These are phyloP conservation scores for Neoascia interrupta DNA, from an alignment of 2,888 invertebrate species.

Conservation along the genomic window DNA sequence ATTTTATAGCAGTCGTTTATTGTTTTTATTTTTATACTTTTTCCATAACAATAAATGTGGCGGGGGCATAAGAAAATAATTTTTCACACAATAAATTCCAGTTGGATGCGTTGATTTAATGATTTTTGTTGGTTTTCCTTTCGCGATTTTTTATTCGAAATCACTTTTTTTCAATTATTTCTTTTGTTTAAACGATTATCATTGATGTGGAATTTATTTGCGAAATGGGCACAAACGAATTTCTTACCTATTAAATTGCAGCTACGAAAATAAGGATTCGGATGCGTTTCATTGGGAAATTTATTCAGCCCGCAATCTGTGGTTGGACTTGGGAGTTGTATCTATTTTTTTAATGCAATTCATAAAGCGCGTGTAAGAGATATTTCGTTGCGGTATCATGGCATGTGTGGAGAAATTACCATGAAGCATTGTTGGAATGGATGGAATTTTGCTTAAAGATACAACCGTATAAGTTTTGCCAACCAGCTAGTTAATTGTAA, in stretches of 20 bases:
- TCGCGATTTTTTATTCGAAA: not conserved
- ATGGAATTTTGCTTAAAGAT: constrained; percentile 36
- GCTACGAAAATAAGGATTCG: constrained; percentile 1
- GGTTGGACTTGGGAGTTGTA: constrained; percentile 22
- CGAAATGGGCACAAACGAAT: constrained; percentile 20
- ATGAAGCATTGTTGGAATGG: constrained; percentile 34
- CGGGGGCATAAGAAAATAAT: constrained; percentile 30
- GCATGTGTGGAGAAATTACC: constrained; percentile 36
- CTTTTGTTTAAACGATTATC: constrained; percentile 44
- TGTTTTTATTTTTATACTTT: constrained; percentile 16
- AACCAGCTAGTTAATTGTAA: constrained; percentile 39
- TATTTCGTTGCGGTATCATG: constrained; percentile 13
- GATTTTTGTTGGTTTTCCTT: constrained; percentile 51
- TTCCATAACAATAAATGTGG: constrained; percentile 28
- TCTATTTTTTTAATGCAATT: constrained; percentile 46
- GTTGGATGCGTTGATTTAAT: constrained; percentile 59
- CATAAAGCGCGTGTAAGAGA: constrained; percentile 40
- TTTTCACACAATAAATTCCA: constrained; percentile 67
- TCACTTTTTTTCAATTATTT: constrained; percentile 1
- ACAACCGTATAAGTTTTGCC: not conserved
- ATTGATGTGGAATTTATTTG: constrained; percentile 51
- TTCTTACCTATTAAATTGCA: constrained; percentile 26
- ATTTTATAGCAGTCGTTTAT: constrained; percentile 23
- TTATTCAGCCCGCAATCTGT: constrained; percentile 15
- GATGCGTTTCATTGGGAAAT: not conserved